Evolutionary conservation across 2,113 vertebrate species (phyloP), one percentile per base, ranked within the genome.

Genomic region (Alouatta palliata): DNA sequence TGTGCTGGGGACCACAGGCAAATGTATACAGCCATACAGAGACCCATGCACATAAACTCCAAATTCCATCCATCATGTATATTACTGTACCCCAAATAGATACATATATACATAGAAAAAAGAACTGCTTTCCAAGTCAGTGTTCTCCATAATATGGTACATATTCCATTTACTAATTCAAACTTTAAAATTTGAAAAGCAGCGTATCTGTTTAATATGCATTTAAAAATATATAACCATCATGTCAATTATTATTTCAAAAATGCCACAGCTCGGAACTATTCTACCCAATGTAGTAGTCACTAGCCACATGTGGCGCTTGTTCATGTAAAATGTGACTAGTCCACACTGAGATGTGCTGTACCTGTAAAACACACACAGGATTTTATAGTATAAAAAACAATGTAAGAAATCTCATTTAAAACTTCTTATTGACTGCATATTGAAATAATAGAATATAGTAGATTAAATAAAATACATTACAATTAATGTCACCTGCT

Each of bases 101-200:
- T 16, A 13, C 21, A 20, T 6, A n/a, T 8, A 68, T 75, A 75
- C 3, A 43, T 7, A 68, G 17, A 64, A 2, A 20, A 45, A 52
- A 87, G 45, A 87, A 20, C 35, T 61, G 13, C 19, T 52, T 49
- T 82, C 66, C 68, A 87, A 87, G 25, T 73, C 35, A 89, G 12
- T 37, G 47, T 45, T 82, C 93, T 77, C 30, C n/a, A 68, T 16
- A n/a, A 52, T 40, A 54, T 17, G 45, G 10, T 87, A 13, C 13
- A 71, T 35, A 90, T 71, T 94, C n/a, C 71, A 83, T 37, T 92
- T 49, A 79, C 3, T 71, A 80, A 88, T 80, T 40, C 52, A 88
- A 66, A 56, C 3, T 81, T 45, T 21, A 35, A 92, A 58, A 75
- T 35, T 85, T 52, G 30, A 71, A 96, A 90, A 85, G 5, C 32